Base-by-base conservation (phyloP, 2,888 invertebrate genomes). In the Theodoxus fluviatilis region DNA sequence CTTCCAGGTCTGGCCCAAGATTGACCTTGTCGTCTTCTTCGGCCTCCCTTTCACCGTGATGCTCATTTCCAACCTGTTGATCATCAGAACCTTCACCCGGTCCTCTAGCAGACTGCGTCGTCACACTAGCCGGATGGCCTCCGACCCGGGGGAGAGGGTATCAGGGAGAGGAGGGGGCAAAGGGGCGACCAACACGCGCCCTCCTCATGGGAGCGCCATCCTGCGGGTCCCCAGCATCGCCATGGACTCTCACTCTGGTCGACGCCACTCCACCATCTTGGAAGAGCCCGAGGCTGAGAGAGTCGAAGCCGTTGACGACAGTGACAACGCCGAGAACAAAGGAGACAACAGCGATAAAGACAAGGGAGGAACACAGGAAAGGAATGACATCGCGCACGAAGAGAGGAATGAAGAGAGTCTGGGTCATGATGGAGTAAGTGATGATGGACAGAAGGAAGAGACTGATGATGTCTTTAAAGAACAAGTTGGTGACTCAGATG, bases 1-100 rank as follows among this genome's bases (percentile, higher is more conserved):
- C n/a, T n/a, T n/a, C n/a, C n/a, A 40, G 1, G 43, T 73, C 12
- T 81, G 81, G 80, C 81, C 80, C 0, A 81, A 81, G 82, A 74
- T 82, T 15, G 82, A 82, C 65, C 78, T 81, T 40, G 76, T 79
- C 55, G 71, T 78, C 18, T 80, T 78, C 38, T 79, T 80, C 66
- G 55, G 79, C 18, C 70, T 80, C 2, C 81, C 83, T 1, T 80
- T 81, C 67, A 22, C 76, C 9, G 70, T 81, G 25, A 81, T 83
- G 80, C 75, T 80, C 7, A 61, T 72, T 18, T 79, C 80, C 67
- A 80, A 80, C 70, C 71, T 76, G 7, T 73, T 80, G 15, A 81
- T 82, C 6, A 78, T 80, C 18, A 74, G 76, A 4, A 75, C 78
- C n/a, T 73, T 82, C 35, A 47, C 76, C 2, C 12, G 47, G 22